Evolutionary conservation across 2,888 invertebrate species (phyloP), one percentile per base, ranked within the genome.

Genomic region (Caradrina kadenii): DNA sequence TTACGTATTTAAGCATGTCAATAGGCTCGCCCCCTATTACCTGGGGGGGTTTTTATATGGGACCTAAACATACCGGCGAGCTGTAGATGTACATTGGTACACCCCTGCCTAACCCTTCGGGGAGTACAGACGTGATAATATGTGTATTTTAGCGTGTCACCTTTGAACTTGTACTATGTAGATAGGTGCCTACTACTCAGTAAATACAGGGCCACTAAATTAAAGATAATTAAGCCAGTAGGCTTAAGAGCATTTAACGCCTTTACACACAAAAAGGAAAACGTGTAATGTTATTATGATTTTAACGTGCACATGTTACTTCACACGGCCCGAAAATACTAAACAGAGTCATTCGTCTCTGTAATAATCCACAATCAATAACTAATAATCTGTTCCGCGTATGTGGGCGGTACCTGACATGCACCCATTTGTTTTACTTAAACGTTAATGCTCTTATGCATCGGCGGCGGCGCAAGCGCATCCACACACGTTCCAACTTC

Each of bases 341-440:
- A 76, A 85, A 82, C 81, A 71, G 59, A 77, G 79, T 71, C 80
- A 85, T 85, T 73, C 76, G 78, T 84, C 85, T 84, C 70, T 82
- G 82, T 86, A 87, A 88, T 87, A 87, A 89, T 86, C 86, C 85
- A 82, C 86, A 86, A 93, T 90, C 91, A 91, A 91, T 92, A 89
- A 90, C 86, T 87, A 87, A 88, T 88, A 90, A 90, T 88, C 88
- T 86, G 86, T 89, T 88, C 87, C 88, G 87, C 79, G 80, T 87
- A 85, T 84, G 92, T 89, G 91, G 92, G 92, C 87, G 91, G 85
- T 69, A 78, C 80, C 84, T 87, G 87, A 87, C 90, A 87, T 78
- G 83, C 80, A 84, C 87, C 87, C 92, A 93, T 93, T 93, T 93
- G 93, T 93, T 93, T 92, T 90, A 93, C 92, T 93, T 93, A 92